phyloP scores from a whole-genome alignment of 2,797 vertebrate genomes.

The Rhodeus uyekii region DNA sequence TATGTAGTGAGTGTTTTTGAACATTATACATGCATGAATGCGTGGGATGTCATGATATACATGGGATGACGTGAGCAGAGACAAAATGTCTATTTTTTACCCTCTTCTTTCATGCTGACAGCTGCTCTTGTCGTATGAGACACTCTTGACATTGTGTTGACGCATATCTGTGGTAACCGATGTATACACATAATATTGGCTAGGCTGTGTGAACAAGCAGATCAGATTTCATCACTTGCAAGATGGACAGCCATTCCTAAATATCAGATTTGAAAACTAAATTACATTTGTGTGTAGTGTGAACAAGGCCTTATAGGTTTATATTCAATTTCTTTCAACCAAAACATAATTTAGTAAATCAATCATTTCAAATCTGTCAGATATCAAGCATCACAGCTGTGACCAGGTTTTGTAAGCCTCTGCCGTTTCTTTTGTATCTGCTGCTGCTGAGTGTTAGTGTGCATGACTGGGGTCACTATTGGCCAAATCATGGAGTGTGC shows the following conservation, averaged over 20 bases:
- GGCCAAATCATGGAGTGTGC: not conserved
- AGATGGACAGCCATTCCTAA: not conserved
- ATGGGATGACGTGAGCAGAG: not conserved
- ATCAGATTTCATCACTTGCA: conserved; percentile 2
- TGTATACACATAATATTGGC: not conserved
- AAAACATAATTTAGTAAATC: not conserved
- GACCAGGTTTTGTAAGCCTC: conserved; percentile 9
- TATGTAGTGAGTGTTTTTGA: not conserved
- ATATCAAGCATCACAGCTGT: conserved; percentile 15
- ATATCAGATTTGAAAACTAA: not conserved
- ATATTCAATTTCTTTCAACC: not conserved
- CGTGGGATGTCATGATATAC: not conserved
- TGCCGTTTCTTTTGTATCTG: not conserved
- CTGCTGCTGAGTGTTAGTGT: not conserved
- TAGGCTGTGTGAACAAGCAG: not conserved
- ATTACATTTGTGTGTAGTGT: not conserved
- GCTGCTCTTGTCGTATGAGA: not conserved
- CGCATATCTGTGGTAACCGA: not conserved
- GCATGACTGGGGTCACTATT: not conserved
- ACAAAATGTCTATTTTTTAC: not conserved
- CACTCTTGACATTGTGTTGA: not conserved
- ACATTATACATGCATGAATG: not conserved
- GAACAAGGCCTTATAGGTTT: not conserved
- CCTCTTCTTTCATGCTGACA: not conserved
- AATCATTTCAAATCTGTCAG: not conserved